Evolutionary conservation across 2,888 invertebrate species (phyloP), one percentile per base, ranked within the genome.

Genomic region (Ethmia dodecea): DNA sequence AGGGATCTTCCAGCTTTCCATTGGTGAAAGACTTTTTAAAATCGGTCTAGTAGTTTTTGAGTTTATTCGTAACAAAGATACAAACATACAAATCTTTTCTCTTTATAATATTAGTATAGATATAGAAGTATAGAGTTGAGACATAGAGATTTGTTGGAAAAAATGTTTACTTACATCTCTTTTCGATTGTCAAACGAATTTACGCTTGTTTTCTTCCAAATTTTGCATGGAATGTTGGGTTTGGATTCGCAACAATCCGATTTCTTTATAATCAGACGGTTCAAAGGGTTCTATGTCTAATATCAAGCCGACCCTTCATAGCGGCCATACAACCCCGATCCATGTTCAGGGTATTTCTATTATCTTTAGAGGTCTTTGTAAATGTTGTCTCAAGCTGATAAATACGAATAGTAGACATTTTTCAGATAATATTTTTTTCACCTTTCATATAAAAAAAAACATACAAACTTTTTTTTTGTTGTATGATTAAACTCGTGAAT

Each of bases 251-350:
- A 12, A 33, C 27, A 33, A 27, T 33, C 27, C 27, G 25, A 33
- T 33, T 33, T 33, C 18, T 33, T 33, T 27, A 18, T 16, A 25
- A 33, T 33, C 18, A 13, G 15, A 18, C 27, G 33, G 18, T 10
- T 33, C 33, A 33, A 26, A 33, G 26, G 32, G n/a, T n/a, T 10
- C 13, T n/a, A 18, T 18, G 27, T 27, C 14, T 18, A 26, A 27
- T 33, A 18, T 12, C 27, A 27, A 33, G 18, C 27, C 33, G 33
- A 27, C 13, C 33, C 33, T 13, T 22, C 31, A 22, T 22, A 31
- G 22, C 20, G 22, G 22, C 18, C 5, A 8, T 5, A 5, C 5
- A 18, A 18, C 5, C 5, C 8, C 18, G 5, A 18, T 18, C 5
- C 5, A 8, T 5, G 5, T 18, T 18, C 18, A 18, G n/a, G n/a